A percentile compares a stretch with the other conserved stretches of the same genome.
Conservation (phyloP, 2,797 vertebrate species). For the Paedocypris micromegethes region DNA sequence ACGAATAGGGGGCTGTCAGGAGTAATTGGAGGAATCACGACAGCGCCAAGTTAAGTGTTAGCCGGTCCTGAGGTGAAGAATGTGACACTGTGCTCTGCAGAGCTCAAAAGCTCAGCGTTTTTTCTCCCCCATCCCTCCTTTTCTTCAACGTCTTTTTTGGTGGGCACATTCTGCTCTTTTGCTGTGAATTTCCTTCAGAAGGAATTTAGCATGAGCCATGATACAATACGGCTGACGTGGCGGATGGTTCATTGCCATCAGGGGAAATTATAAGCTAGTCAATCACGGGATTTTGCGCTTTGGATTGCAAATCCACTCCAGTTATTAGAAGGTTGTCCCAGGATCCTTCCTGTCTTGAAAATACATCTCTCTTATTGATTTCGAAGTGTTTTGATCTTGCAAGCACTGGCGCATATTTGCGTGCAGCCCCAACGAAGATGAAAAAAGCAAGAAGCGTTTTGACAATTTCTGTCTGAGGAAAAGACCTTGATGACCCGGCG, state of each 20-base stretch:
- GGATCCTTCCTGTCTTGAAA: neutral
- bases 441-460: slow-evolving; percentile 26
- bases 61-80: slow-evolving; percentile 66
- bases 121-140: slow-evolving; percentile 29
- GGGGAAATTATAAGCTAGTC: slow-evolving; percentile 23
- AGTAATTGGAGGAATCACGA: slow-evolving; percentile 74
- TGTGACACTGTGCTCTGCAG: slow-evolving; percentile 57
- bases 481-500: slow-evolving; percentile 22
- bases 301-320: slow-evolving; percentile 24
- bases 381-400: slow-evolving; percentile 27
- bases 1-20: slow-evolving; percentile 68
- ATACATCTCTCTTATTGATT: slow-evolving; percentile 25
- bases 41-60: slow-evolving; percentile 71
- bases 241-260: slow-evolving; percentile 20
- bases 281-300: slow-evolving; percentile 23
- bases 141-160: slow-evolving; percentile 28
- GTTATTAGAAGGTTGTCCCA: neutral
- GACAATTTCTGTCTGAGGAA: slow-evolving; percentile 30
- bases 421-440: neutral
- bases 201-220: slow-evolving; percentile 8
- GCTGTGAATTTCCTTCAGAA: slow-evolving; percentile 5
- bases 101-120: slow-evolving; percentile 57
- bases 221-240: slow-evolving; percentile 24
- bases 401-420: neutral
- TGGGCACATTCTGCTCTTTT: slow-evolving; percentile 1